Evolutionary conservation across 2,113 vertebrate species (phyloP).

Genomic region (Rhodinocichla rosea): DNA sequence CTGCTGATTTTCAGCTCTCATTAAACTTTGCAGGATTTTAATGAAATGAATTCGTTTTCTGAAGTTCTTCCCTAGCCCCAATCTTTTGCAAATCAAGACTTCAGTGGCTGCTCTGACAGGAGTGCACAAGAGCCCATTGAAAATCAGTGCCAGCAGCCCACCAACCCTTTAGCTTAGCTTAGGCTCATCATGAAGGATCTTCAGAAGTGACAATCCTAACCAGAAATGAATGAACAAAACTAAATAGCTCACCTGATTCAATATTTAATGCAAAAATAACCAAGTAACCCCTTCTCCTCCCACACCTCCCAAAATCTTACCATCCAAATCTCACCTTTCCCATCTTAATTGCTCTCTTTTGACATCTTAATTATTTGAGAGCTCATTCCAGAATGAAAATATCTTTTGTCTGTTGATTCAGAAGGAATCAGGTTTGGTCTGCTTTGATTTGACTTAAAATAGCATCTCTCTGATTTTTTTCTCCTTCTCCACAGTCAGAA

Average conservation of each 20-base stretch:
- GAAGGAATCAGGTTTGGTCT: not conserved
- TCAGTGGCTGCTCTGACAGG: not conserved
- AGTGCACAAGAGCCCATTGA: not conserved
- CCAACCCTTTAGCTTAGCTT: not conserved
- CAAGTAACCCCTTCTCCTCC: not conserved
- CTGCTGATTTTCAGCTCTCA: not conserved
- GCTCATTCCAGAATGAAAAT: not conserved
- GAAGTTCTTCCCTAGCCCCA: not conserved
- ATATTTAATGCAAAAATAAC: not conserved
- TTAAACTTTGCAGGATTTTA: not conserved
- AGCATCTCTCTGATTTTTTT: not conserved
- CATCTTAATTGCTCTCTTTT: not conserved
- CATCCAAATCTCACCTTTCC: not conserved
- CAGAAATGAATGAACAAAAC: not conserved
- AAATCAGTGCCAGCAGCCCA: not conserved
- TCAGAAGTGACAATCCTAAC: not conserved
- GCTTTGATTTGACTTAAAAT: not conserved
- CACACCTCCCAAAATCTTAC: not conserved
- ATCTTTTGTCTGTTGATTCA: not conserved
- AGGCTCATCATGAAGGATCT: not conserved
- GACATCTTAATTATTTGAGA: not conserved
- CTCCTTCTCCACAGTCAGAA: not conserved
- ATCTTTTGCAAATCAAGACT: not conserved
- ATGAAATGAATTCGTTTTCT: not conserved
- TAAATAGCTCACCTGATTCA: not conserved